Base-by-base conservation (phyloP, 2,888 invertebrate species). In the Terebella lapidaria region DNA sequence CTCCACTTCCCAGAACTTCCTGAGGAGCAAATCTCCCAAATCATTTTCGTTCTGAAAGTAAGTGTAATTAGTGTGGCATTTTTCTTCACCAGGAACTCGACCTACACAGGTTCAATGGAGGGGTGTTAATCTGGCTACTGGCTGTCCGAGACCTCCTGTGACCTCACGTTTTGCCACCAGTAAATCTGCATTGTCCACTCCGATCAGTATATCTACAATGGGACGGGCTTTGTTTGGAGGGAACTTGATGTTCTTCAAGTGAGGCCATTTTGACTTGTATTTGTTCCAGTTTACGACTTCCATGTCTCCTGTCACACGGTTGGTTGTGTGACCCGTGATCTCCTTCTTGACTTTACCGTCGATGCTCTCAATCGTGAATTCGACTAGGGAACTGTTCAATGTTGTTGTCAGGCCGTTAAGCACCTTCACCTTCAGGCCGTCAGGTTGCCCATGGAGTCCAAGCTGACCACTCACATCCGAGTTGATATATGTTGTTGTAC, bases 41-140 rank as follows among this genome's bases (percentile, higher is more conserved):
- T 35, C 42, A 35, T 35, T 35, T 15, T 10, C 42, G 10, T 35
- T 10, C n/a, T 35, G 42, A 35, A 35, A 35, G n/a, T 35, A 35
- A 15, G 42, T 35, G n/a, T 35, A 35, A n/a, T 35, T 10, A 35
- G 42, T 35, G 10, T 35, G 42, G n/a, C n/a, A 15, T 25, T 20
- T 22, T 18, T 26, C 27, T 5, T 53, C 53, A 18, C 10, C 20
- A 18, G 10, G 5, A 26, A 25, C 25, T 53, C 26, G 27, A 28
- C 65, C 62, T 15, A 64, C 54, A 58, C 63, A 66, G 10, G 65
- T 67, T 65, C 67, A 67, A 1, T 65, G 63, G 4, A 61, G 60
- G 15, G 35, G 54, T 26, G 54, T 61, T n/a, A n/a, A n/a, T n/a
- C n/a, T n/a, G n/a, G n/a, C n/a, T n/a, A n/a, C n/a, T n/a, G n/a